Conservation (phyloP, 2,888 invertebrate genomes). For the Andrena dorsata region DNA sequence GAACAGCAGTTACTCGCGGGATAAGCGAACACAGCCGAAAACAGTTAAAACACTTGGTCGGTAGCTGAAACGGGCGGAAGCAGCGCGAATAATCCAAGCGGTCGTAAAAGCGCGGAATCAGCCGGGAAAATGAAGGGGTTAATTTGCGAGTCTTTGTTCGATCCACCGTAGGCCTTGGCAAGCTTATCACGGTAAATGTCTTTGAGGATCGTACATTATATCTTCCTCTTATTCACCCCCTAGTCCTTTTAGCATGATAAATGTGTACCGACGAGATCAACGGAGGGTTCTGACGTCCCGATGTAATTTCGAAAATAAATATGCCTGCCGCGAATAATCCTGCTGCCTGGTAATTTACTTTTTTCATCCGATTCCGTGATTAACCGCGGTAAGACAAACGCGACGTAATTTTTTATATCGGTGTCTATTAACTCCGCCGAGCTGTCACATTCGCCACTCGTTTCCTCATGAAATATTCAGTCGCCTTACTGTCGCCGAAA, state of each 20-base stretch:
- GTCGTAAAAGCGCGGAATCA: slow-evolving; percentile 52
- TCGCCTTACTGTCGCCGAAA: neutral
- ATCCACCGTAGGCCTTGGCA: slow-evolving; percentile 11
- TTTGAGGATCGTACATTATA: slow-evolving; percentile 36
- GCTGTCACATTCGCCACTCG: neutral
- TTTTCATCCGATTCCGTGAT: slow-evolving; percentile 23
- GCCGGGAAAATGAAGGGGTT: slow-evolving; percentile 44
- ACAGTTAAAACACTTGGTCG: slow-evolving; percentile 18
- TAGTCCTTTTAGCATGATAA: slow-evolving; percentile 30
- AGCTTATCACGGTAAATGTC: slow-evolving; percentile 67
- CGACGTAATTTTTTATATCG: neutral
- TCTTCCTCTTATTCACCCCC: slow-evolving; percentile 11
- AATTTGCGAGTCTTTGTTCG: slow-evolving; percentile 59
- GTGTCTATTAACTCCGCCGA: neutral
- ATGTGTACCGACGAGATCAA: slow-evolving; percentile 24
- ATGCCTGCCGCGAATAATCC: slow-evolving; percentile 17
- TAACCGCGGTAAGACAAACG: slow-evolving; percentile 9
- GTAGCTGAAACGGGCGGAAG: slow-evolving; percentile 17
- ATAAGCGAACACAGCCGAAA: slow-evolving; percentile 13
- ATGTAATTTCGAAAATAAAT: slow-evolving; percentile 52
- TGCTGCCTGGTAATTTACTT: slow-evolving; percentile 27
- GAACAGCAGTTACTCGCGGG: neutral
- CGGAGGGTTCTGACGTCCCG: slow-evolving; percentile 26
- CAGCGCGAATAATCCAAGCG: slow-evolving; percentile 53
- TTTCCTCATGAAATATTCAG: slow-evolving; percentile 9